Base-by-base conservation (phyloP, 2,888 invertebrate species). In the Hemistola chrysoprasaria region DNA sequence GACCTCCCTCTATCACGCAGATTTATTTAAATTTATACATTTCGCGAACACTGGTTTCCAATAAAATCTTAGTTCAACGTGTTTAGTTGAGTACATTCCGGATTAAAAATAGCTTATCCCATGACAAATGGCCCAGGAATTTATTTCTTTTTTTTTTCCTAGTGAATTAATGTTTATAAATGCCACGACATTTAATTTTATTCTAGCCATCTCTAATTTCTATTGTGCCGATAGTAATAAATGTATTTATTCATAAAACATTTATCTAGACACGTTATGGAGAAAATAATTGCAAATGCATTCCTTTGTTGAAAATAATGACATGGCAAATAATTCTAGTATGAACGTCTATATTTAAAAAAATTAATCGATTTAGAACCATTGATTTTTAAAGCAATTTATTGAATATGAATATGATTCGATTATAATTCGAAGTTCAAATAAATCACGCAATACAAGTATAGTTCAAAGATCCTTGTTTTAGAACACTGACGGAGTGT, bases 401-500 rank as follows among this genome's bases (percentile, higher is more conserved):
- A 23, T n/a, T 23, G 23, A 24, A 34, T 25, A 20, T 20, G 7
- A 35, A 27, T 6, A 16, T 16, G 2, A 16, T 2, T 3, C 2
- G 3, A 16, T 16, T 3, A 16, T 4, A 4, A 16, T 16, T 16
- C 16, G 16, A 16, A 16, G 16, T 16, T 16, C 16, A 16, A 37
- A 60, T 51, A 53, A 50, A 47, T 48, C 49, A 53, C 40, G 37
- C 22, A 40, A 52, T 58, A 58, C 57, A 53, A 55, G 56, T 57
- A 54, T 59, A 49, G 60, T 48, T 56, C 58, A 50, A 59, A 53
- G 53, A 72, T 77, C 71, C 73, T 75, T 75, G 71, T 71, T 72
- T 76, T 74, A 76, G 75, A 71, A 48, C 71, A 48, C 61, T 76
- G 76, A 76, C 75, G 70, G 65, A 73, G 71, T 71, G 66, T 65